Evolutionary conservation across 2,113 vertebrate genomes (phyloP).

Genomic region (Gnathonemus echidnorhynchus): DNA sequence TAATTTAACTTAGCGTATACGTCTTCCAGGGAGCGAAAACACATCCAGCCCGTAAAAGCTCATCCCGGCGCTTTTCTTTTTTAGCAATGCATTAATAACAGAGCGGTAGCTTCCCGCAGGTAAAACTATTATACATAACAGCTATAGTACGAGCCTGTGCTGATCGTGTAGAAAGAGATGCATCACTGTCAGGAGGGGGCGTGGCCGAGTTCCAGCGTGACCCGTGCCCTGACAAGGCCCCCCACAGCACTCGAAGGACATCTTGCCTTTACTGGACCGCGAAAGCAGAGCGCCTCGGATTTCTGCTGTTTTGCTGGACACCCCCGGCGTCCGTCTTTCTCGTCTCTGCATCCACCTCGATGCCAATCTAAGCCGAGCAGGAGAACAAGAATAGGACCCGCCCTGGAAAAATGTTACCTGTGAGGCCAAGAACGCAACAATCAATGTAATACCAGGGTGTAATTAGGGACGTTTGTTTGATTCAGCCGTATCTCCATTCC

Average conservation of each 20-base stretch:
- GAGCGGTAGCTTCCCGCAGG: conserved; percentile 45
- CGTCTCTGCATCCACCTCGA: background rate
- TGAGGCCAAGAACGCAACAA: background rate
- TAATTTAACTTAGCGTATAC: conserved; percentile 45
- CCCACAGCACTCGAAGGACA: background rate
- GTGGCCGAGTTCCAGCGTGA: conserved; percentile 47
- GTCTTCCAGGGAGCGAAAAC: conserved; percentile 49
- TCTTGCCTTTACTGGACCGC: conserved; percentile 27
- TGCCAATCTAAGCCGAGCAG: background rate
- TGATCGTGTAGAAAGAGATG: conserved; percentile 53
- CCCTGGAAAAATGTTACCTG: background rate
- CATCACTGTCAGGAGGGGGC: conserved; percentile 53
- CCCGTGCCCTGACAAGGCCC: conserved; percentile 28
- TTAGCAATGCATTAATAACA: conserved; percentile 57
- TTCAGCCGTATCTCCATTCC: too few species aligned
- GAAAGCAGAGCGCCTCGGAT: background rate
- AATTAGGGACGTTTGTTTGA: background rate
- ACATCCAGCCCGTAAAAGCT: conserved; percentile 47
- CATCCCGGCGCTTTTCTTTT: conserved; percentile 29
- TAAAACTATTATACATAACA: conserved; percentile 65
- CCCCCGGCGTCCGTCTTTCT: background rate
- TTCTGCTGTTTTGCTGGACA: background rate
- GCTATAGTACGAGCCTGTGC: conserved; percentile 52
- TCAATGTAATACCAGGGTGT: background rate
- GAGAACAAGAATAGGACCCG: background rate